Percentiles rank a stretch among this genome's conserved stretches.
Evolutionary conservation across 1,140 invertebrate genomes (phyloP).

Genomic region (Atta colombica): DNA sequence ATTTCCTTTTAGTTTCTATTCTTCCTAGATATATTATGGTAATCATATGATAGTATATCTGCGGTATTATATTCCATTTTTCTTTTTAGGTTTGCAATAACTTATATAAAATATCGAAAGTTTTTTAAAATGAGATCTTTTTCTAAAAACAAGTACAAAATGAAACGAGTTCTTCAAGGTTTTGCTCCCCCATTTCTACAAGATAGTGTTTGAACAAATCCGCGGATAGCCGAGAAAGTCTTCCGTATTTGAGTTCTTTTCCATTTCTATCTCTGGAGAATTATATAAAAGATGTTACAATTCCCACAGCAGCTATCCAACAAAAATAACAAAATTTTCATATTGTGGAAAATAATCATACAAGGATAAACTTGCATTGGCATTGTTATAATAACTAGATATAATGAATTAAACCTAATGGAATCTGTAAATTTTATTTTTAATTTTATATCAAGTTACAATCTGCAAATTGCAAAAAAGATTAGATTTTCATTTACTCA

Average conservation of each 20-base stretch:
- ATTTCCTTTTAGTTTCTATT: slow-evolving; percentile 48
- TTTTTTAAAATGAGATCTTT: background rate
- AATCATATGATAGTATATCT: slow-evolving; percentile 36
- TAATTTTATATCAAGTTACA: background rate
- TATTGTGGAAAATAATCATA: slow-evolving; percentile 23
- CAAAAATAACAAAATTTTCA: slow-evolving; percentile 29
- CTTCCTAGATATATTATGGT: slow-evolving; percentile 23
- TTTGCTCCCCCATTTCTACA: slow-evolving; percentile 11
- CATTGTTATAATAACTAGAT: background rate
- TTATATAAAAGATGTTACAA: slow-evolving; percentile 28
- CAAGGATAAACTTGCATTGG: slow-evolving; percentile 3
- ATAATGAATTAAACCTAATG: background rate
- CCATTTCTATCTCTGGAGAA: slow-evolving; percentile 22
- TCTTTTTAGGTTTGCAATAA: background rate
- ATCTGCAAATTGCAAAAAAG: background rate
- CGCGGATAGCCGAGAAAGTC: slow-evolving; percentile 3
- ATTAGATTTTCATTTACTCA: background rate
- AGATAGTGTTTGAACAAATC: slow-evolving; percentile 21
- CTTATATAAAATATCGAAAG: background rate
- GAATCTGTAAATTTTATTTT: background rate
- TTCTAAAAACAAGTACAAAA: slow-evolving; percentile 15
- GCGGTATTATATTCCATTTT: slow-evolving; percentile 5
- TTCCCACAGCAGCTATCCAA: background rate
- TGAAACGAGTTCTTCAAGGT: slow-evolving; percentile 5
- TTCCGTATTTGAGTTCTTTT: slow-evolving; percentile 7